Percentiles rank a stretch among this genome's conserved stretches.
Conservation (phyloP, 1,140 invertebrate species). For the Cotesia typhae region DNA sequence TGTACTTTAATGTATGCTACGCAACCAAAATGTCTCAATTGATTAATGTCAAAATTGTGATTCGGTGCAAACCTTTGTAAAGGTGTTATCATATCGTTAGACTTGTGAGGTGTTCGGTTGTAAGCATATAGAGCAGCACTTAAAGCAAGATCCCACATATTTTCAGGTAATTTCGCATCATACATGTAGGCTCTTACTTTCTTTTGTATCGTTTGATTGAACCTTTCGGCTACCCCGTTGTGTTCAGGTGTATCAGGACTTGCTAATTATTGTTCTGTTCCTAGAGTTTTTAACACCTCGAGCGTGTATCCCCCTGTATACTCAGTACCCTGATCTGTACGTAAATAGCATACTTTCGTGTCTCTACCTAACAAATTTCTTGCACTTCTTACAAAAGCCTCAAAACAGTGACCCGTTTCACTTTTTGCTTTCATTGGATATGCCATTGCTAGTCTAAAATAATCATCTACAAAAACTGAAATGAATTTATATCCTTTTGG, state of each 20-base stretch:
- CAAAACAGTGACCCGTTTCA: constrained; percentile 34
- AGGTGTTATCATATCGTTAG: constrained; percentile 33
- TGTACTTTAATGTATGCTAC: constrained; percentile 32
- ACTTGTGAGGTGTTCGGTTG: constrained; percentile 46
- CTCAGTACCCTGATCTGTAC: constrained; percentile 34
- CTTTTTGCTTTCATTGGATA: constrained; percentile 37
- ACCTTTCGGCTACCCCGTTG: constrained; percentile 55
- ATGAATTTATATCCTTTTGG: constrained; percentile 31
- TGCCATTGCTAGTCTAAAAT: constrained; percentile 32
- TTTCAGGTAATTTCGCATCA: constrained; percentile 43
- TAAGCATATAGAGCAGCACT: constrained; percentile 45
- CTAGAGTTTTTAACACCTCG: constrained; percentile 27
- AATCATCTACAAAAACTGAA: constrained; percentile 38
- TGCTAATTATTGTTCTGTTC: constrained; percentile 30
- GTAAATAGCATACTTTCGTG: constrained; percentile 2
- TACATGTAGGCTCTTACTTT: constrained; percentile 47
- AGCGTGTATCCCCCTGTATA: constrained; percentile 33
- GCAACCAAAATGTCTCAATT: constrained; percentile 28
- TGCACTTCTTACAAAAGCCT: constrained; percentile 31
- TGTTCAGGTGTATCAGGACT: constrained; percentile 50
- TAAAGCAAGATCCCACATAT: constrained; percentile 54
- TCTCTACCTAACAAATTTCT: constrained; percentile 36
- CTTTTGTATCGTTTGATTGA: constrained; percentile 51
- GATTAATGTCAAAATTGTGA: constrained; percentile 22
- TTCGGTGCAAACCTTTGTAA: constrained; percentile 21